phyloP scores from a whole-genome alignment of 2,888 invertebrate genomes.

The Oconnorella tubifera region DNA sequence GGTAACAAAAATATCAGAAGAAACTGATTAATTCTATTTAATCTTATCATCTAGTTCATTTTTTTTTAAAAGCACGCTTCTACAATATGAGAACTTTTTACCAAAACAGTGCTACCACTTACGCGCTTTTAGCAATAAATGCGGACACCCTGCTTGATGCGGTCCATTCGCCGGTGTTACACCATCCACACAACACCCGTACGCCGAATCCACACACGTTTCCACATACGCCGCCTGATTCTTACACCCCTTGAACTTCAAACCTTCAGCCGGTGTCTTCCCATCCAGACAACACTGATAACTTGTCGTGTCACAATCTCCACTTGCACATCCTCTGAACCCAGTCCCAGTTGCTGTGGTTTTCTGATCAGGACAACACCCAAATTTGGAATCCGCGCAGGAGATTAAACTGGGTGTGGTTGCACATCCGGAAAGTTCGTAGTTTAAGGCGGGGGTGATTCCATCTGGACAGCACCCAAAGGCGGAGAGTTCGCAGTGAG shows the following conservation, averaged over 20 bases:
- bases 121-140: background rate
- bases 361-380: constrained; percentile 1
- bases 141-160: constrained; percentile 58
- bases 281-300: constrained; percentile 88
- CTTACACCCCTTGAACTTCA: background rate
- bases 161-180: constrained; percentile 78
- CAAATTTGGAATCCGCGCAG: too few species aligned
- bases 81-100: too few species aligned
- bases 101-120: too few species aligned
- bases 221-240: background rate
- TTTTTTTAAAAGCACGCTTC: too few species aligned
- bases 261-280: constrained; percentile 63
- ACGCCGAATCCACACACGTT: constrained; percentile 43
- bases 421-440: too few species aligned
- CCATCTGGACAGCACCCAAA: constrained; percentile 64
- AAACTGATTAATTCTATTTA: too few species aligned
- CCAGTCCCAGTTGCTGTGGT: background rate
- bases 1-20: too few species aligned
- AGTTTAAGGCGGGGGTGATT: too few species aligned
- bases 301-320: constrained; percentile 56
- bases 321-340: constrained; percentile 59
- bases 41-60: too few species aligned
- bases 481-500: constrained; percentile 41
- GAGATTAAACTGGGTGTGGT: too few species aligned
- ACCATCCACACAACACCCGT: constrained; percentile 65